Percentiles rank a stretch among this genome's conserved stretches.
Conservation (phyloP, 2,113 vertebrate genomes). For the Cyanoramphus novaezelandiae region DNA sequence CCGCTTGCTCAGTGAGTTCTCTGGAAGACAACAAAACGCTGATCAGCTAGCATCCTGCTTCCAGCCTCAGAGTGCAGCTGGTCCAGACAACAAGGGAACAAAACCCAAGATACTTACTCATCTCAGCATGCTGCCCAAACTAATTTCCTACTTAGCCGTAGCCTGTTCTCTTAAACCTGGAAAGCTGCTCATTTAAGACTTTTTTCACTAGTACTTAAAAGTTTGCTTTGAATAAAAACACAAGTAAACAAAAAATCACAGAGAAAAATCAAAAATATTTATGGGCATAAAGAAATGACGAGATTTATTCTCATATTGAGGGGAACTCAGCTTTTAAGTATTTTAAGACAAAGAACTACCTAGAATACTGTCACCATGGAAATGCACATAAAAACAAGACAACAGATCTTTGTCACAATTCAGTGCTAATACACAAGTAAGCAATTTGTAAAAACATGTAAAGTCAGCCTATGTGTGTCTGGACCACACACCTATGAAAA, state of each 20-base stretch:
- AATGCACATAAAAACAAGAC: neutral
- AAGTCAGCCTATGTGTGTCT: neutral
- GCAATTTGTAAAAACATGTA: neutral
- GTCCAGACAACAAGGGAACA: slow-evolving; percentile 15
- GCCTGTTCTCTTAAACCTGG: neutral
- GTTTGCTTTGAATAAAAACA: neutral
- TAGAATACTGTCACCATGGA: neutral
- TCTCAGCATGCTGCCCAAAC: slow-evolving; percentile 26
- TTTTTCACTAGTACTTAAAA: neutral
- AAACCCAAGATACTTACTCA: slow-evolving; percentile 8
- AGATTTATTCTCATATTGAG: neutral
- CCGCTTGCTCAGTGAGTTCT: neutral
- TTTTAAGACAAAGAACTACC: neutral
- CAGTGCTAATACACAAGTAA: neutral
- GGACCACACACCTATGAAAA: neutral
- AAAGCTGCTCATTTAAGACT: neutral
- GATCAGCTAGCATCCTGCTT: neutral
- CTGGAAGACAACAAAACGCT: neutral
- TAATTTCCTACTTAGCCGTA: slow-evolving; percentile 34
- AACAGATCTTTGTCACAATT: neutral
- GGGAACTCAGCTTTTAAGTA: neutral
- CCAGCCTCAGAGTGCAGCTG: neutral
- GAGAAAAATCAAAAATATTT: neutral
- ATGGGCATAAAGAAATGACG: neutral
- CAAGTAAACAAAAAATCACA: neutral